Percentiles rank a stretch among this genome's conserved stretches.
Evolutionary conservation across 2,797 vertebrate genomes (phyloP).

Genomic region (Haliaeetus vocifer): DNA sequence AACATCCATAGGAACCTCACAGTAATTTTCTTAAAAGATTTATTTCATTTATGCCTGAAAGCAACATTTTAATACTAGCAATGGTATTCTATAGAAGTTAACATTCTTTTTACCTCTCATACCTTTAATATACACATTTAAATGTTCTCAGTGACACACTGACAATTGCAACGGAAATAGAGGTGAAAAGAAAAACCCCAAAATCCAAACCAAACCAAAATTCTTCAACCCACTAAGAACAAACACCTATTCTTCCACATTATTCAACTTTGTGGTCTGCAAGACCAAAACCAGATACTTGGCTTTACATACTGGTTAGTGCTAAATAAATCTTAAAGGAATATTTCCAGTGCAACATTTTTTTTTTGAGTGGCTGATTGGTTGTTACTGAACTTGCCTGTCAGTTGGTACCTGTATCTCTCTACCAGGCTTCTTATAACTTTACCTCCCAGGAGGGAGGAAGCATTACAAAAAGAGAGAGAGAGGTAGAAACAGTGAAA

Average conservation of each 20-base stretch:
- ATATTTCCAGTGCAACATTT: not conserved
- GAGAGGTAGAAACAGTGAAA: not conserved
- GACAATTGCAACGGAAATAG: not conserved
- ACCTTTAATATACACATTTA: not conserved
- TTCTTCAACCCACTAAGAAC: not conserved
- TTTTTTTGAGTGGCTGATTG: not conserved
- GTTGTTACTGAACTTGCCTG: not conserved
- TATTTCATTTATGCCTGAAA: constrained; percentile 37
- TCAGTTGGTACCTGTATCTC: not conserved
- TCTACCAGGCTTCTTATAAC: not conserved
- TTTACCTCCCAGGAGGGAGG: not conserved
- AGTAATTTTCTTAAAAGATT: constrained; percentile 19
- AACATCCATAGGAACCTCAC: not conserved
- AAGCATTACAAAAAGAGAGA: not conserved
- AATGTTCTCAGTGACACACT: not conserved
- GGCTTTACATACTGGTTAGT: not conserved
- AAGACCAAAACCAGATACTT: not conserved
- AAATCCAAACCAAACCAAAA: not conserved
- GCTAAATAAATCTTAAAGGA: not conserved
- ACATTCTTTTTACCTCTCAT: not conserved
- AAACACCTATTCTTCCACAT: not conserved
- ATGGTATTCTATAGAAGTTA: not conserved
- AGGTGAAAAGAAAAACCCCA: not conserved
- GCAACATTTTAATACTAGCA: not conserved
- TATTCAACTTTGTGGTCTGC: not conserved